A percentile compares a stretch with the other conserved stretches of the same genome.
These are phyloP conservation scores for Masticophis lateralis DNA, from an alignment of 2,797 vertebrate species.

Conservation along the genomic window DNA sequence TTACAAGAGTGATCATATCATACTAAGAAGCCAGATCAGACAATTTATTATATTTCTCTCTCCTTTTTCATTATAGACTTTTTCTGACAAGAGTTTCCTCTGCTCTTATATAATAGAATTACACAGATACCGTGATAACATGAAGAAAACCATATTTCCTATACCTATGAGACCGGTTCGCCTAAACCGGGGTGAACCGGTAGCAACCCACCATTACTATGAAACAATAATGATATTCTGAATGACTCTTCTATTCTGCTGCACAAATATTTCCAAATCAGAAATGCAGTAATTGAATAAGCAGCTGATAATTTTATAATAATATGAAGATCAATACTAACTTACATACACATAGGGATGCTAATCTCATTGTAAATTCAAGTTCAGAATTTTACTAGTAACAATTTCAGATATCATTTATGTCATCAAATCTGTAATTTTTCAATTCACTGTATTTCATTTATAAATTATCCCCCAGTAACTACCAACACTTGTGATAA, in stretches of 20 bases:
- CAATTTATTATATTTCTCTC: background rate
- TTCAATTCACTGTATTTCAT: conserved; percentile 19
- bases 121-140: background rate
- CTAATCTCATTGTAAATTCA: background rate
- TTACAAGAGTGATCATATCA: background rate
- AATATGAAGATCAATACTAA: background rate
- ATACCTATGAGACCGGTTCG: background rate
- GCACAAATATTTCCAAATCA: background rate
- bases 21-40: background rate
- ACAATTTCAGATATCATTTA: conserved; percentile 40
- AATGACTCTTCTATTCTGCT: background rate
- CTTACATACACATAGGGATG: background rate
- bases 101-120: background rate
- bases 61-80: background rate
- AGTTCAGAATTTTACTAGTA: conserved; percentile 11
- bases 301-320: background rate
- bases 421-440: conserved; percentile 33
- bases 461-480: background rate
- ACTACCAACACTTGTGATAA: background rate
- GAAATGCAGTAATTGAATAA: background rate
- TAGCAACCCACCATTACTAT: background rate
- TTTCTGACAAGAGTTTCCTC: background rate
- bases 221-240: background rate
- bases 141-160: background rate
- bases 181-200: too few relatives aligned